Evolutionary conservation across 2,797 vertebrate genomes (phyloP).

Genomic region (Philypnodon macrostomus): DNA sequence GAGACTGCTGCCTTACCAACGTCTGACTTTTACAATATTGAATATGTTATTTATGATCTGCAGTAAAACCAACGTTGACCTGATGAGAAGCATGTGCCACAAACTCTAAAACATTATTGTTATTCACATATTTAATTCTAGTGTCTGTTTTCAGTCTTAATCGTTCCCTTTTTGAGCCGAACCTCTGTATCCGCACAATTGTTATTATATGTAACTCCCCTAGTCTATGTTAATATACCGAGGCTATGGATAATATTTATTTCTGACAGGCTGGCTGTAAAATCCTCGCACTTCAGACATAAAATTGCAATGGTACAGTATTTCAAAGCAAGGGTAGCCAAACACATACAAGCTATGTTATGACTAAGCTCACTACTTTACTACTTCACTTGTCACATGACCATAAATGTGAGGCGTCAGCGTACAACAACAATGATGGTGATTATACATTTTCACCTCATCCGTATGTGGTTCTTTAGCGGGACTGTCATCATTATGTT

Average conservation of each 20-base stretch:
- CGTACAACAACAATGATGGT: background rate
- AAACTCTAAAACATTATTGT: slow-evolving; percentile 24
- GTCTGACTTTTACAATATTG: slow-evolving; percentile 50
- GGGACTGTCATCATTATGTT: slow-evolving; percentile 23
- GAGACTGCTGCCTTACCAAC: slow-evolving; percentile 29
- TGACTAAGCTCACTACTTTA: background rate
- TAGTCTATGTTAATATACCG: slow-evolving; percentile 14
- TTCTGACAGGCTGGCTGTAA: slow-evolving; percentile 14
- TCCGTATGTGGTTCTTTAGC: background rate
- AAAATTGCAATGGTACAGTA: slow-evolving; percentile 37
- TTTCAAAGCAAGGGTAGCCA: slow-evolving; percentile 18
- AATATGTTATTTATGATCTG: slow-evolving; percentile 75
- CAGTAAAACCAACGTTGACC: slow-evolving; percentile 46
- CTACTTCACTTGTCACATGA: slow-evolving; percentile 1
- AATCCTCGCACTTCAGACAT: slow-evolving; percentile 4
- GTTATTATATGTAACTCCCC: slow-evolving; percentile 7
- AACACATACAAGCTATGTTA: slow-evolving; percentile 5
- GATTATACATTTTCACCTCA: background rate
- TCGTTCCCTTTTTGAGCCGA: slow-evolving; percentile 22
- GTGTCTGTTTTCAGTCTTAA: slow-evolving; percentile 27
- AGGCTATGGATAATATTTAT: slow-evolving; percentile 3
- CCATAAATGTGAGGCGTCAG: background rate
- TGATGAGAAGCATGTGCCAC: slow-evolving; percentile 6
- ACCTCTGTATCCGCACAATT: slow-evolving; percentile 17
- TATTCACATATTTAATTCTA: slow-evolving; percentile 17